Percentiles rank a stretch among this genome's conserved stretches.
These are phyloP conservation scores for Leptogaster cylindrica DNA, from an alignment of 2,888 invertebrate species.

Conservation along the genomic window DNA sequence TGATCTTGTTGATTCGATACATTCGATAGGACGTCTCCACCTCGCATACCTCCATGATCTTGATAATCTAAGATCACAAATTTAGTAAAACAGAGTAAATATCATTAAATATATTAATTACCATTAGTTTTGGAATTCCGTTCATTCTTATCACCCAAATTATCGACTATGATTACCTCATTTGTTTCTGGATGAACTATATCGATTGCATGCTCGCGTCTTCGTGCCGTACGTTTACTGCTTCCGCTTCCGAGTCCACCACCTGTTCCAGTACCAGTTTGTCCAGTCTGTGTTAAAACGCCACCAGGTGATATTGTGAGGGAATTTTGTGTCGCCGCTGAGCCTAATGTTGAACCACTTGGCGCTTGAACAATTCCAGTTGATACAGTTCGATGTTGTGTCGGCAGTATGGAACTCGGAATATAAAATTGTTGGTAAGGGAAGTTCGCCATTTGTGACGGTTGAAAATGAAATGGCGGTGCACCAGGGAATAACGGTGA, in stretches of 20 bases:
- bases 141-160: too few species aligned
- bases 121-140: too few species aligned
- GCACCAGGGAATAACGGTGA: conserved; percentile 49
- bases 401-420: conserved; percentile 50
- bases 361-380: conserved; percentile 13
- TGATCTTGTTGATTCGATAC: conserved; percentile 46
- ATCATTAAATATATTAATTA: too few species aligned
- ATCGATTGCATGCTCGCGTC: conserved; percentile 59
- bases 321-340: not conserved
- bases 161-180: conserved; percentile 58
- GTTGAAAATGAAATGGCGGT: conserved; percentile 54
- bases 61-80: conserved; percentile 52
- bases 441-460: conserved; percentile 42
- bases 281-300: conserved; percentile 7
- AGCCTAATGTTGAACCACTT: conserved; percentile 10
- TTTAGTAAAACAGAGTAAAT: too few species aligned
- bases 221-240: conserved; percentile 51
- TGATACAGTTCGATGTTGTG: conserved; percentile 51
- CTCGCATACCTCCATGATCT: conserved; percentile 44
- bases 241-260: conserved; percentile 52
- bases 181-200: conserved; percentile 65
- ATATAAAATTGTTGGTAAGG: not conserved
- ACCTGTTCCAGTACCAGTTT: conserved; percentile 43
- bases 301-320: not conserved
- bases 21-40: not conserved